These are phyloP conservation scores for Trinectes maculatus DNA, from an alignment of 2,113 vertebrate genomes.

Conservation along the genomic window DNA sequence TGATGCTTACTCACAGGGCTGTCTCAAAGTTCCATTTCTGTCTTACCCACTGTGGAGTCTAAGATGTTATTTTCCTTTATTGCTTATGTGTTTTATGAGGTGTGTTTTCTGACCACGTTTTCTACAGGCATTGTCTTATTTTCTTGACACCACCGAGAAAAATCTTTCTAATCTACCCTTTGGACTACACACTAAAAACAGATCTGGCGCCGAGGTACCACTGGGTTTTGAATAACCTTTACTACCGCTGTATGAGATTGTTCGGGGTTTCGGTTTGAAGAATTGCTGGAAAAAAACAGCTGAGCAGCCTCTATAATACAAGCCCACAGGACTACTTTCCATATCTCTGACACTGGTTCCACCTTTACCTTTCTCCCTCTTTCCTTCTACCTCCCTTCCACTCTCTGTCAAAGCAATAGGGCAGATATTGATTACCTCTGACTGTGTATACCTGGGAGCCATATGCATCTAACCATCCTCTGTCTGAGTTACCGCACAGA, in stretches of 20 bases:
- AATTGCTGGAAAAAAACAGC: conserved; percentile 51
- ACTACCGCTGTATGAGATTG: conserved; percentile 39
- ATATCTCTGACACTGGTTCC: conserved; percentile 41
- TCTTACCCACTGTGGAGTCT: background rate
- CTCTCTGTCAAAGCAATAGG: conserved; percentile 52
- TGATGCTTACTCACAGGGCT: background rate
- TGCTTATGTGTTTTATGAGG: background rate
- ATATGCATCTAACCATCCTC: conserved; percentile 35
- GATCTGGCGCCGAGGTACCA: conserved; percentile 39
- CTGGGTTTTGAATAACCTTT: conserved; percentile 65
- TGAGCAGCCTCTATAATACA: conserved; percentile 49
- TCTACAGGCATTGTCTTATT: conserved; percentile 15
- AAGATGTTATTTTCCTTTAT: background rate
- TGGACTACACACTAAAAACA: conserved; percentile 57
- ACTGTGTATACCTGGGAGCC: conserved; percentile 52
- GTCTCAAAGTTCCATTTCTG: conserved; percentile 2
- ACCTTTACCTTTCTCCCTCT: conserved; percentile 46
- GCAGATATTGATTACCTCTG: conserved; percentile 67
- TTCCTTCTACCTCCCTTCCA: conserved; percentile 25
- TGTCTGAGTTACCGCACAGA: conserved; percentile 30
- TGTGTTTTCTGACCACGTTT: conserved; percentile 15
- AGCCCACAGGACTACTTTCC: conserved; percentile 40
- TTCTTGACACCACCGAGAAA: conserved; percentile 33
- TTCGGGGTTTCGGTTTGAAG: conserved; percentile 61
- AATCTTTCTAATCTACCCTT: conserved; percentile 49